These are phyloP conservation scores for Plestiodon gilberti DNA, from an alignment of 2,113 vertebrate genomes.

Conservation along the genomic window DNA sequence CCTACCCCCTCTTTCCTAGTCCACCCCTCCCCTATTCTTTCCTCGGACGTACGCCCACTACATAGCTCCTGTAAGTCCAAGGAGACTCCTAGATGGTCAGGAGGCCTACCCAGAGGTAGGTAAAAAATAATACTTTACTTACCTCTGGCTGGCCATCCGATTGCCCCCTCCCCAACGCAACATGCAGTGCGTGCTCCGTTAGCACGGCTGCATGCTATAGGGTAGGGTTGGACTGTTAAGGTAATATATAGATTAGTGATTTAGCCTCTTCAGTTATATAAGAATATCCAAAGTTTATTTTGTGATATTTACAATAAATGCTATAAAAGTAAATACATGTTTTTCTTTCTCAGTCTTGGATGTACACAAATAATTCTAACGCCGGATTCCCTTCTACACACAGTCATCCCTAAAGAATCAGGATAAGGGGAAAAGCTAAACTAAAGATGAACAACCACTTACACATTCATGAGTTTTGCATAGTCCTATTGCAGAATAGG, in stretches of 20 bases:
- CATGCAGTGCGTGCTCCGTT: too few species aligned
- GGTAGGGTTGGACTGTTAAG: too few species aligned
- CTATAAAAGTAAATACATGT: background rate
- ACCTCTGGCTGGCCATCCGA: too few species aligned
- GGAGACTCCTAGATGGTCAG: too few species aligned
- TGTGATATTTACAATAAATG: background rate
- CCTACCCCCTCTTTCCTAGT: too few species aligned
- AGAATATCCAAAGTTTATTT: background rate
- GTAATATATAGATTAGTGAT: background rate
- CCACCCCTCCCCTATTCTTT: too few species aligned
- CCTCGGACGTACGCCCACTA: too few species aligned
- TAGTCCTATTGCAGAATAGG: background rate
- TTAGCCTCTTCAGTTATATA: background rate
- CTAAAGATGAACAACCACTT: background rate
- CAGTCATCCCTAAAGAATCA: background rate
- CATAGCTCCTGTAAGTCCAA: too few species aligned
- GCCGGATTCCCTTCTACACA: rapidly evolving
- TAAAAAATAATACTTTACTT: too few species aligned
- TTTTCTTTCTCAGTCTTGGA: background rate
- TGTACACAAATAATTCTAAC: background rate
- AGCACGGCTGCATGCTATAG: too few species aligned
- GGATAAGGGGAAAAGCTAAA: background rate
- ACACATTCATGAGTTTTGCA: background rate
- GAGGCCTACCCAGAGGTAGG: too few species aligned
- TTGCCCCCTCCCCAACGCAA: too few species aligned